Percentiles rank a stretch among this genome's conserved stretches.
These are phyloP conservation scores for Amphilophus citrinellus DNA, from an alignment of 2,113 vertebrate genomes.

Conservation along the genomic window DNA sequence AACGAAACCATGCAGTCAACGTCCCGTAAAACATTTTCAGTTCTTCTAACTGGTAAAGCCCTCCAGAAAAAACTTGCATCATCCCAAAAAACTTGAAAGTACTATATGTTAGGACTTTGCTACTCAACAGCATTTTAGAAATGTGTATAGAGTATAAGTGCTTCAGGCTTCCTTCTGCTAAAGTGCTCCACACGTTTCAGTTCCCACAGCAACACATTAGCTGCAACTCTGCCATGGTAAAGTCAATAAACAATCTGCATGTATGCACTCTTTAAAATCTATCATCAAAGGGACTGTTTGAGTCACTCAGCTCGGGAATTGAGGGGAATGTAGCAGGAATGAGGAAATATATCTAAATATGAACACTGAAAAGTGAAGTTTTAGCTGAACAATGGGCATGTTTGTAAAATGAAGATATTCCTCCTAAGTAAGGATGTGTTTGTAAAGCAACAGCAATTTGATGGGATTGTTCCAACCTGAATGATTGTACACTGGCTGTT, in stretches of 20 bases:
- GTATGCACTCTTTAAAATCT: neutral
- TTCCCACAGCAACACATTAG: slow-evolving; percentile 69
- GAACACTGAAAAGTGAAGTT: neutral
- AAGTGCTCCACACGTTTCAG: slow-evolving; percentile 37
- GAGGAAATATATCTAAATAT: neutral
- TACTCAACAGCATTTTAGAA: slow-evolving; percentile 26
- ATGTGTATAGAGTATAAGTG: slow-evolving; percentile 35
- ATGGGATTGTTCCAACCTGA: neutral
- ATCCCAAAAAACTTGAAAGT: neutral
- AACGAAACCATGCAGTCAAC: neutral
- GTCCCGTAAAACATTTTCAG: neutral
- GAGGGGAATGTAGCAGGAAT: neutral
- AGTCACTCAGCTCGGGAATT: neutral
- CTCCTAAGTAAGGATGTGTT: neutral
- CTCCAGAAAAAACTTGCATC: neutral
- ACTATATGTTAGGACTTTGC: neutral
- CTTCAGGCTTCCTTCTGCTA: slow-evolving; percentile 52
- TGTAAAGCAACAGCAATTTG: neutral
- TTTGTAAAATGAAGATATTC: neutral
- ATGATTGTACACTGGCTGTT: neutral
- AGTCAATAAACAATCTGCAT: slow-evolving; percentile 33
- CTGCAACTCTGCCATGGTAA: slow-evolving; percentile 16
- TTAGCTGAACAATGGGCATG: neutral
- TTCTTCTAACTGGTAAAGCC: neutral
- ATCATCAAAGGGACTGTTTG: neutral